Conservation (phyloP, 2,797 vertebrate genomes). For the Argentina silus region DNA sequence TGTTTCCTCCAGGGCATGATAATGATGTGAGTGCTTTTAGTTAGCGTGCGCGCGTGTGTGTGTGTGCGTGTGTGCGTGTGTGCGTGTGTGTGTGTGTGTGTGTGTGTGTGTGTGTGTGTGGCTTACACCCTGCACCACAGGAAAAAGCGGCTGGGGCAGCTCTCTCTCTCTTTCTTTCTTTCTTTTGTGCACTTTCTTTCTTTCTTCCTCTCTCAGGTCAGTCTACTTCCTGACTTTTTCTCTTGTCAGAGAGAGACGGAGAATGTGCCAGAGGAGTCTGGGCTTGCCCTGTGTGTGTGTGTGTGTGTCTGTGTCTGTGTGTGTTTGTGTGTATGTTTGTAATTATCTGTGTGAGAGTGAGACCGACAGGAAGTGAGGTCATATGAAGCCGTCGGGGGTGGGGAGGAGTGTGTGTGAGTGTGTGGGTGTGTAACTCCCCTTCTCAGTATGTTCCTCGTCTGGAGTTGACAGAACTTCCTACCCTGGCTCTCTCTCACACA, state of each 20-base stretch:
- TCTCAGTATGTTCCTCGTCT: neutral
- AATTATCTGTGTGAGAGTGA: constrained; percentile 42
- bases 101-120: constrained; percentile 1
- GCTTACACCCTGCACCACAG: constrained; percentile 56
- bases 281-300: constrained; percentile 19
- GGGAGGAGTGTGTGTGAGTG: constrained; percentile 16
- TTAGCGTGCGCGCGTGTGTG: constrained; percentile 21
- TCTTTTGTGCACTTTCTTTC: constrained; percentile 32
- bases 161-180: constrained; percentile 23
- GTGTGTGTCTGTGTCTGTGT: constrained; percentile 9
- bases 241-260: neutral
- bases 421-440: neutral
- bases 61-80: neutral
- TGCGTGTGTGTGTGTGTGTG: constrained; percentile 20
- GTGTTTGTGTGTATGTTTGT: constrained; percentile 14
- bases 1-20: neutral
- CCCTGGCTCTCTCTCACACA: constrained; percentile 6
- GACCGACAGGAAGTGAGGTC: constrained; percentile 63
- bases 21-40: neutral
- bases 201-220: constrained; percentile 47
- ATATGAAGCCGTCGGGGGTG: constrained; percentile 15
- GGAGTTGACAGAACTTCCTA: constrained; percentile 20
- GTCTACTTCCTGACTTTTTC: constrained; percentile 50
- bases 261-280: constrained; percentile 3
- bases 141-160: constrained; percentile 71